These are phyloP conservation scores for Gymnoscelis rufifasciata DNA, from an alignment of 2,888 invertebrate species.

Conservation along the genomic window DNA sequence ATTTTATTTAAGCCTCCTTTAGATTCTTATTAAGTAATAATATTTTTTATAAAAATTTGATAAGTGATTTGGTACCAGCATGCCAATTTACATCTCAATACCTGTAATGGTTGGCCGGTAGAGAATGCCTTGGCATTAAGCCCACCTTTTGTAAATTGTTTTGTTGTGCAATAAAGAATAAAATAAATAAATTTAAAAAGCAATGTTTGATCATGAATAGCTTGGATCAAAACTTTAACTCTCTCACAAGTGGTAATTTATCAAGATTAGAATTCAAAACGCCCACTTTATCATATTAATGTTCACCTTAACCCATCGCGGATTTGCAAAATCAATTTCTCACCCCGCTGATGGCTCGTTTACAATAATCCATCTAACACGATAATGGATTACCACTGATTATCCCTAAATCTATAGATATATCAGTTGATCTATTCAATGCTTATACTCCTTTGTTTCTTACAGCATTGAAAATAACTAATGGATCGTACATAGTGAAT, in stretches of 20 bases:
- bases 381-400: conserved; percentile 17
- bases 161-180: no score
- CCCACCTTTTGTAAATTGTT: no score
- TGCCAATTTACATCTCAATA: no score
- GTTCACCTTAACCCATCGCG: conserved; percentile 44
- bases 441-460: conserved; percentile 36
- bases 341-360: conserved; percentile 36
- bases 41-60: no score
- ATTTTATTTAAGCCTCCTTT: no score
- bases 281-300: conserved; percentile 49
- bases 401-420: conserved; percentile 17
- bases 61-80: no score
- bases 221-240: neutral
- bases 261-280: conserved; percentile 43
- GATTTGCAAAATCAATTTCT: conserved; percentile 47
- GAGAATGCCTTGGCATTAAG: no score
- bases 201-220: no score
- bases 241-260: conserved; percentile 39
- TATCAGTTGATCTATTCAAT: conserved; percentile 13
- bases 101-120: no score
- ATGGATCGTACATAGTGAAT: conserved; percentile 89
- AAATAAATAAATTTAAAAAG: no score
- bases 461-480: conserved; percentile 86
- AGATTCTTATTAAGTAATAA: no score
- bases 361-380: conserved; percentile 24